Percentiles rank a stretch among this genome's conserved stretches.
Conservation (phyloP, 2,113 vertebrate genomes). For the Tachuris rubrigastra region DNA sequence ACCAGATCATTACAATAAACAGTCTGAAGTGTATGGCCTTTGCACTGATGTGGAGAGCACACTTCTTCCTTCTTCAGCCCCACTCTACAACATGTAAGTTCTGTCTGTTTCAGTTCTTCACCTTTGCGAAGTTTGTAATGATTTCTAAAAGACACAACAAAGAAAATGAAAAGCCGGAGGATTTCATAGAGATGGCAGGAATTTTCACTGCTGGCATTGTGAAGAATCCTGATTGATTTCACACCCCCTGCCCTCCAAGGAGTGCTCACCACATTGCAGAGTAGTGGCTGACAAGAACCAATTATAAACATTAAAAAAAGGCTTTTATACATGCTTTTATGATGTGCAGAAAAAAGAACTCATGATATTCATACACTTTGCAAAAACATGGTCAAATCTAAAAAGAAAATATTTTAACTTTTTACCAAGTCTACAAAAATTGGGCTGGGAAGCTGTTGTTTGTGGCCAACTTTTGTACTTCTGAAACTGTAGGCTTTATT, state of each 20-base stretch:
- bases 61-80: background rate
- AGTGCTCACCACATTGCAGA: rapidly evolving
- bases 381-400: background rate
- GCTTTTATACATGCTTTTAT: background rate
- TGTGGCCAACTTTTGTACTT: background rate
- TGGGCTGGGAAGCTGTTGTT: background rate
- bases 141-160: background rate
- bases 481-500: background rate
- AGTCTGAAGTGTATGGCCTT: background rate
- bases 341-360: background rate
- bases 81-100: background rate
- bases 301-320: background rate
- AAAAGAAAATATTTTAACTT: background rate
- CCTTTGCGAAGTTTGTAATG: background rate
- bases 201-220: background rate
- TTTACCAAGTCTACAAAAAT: background rate
- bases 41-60: background rate
- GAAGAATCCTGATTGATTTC: background rate
- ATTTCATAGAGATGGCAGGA: background rate
- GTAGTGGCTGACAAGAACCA: background rate
- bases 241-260: background rate
- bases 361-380: background rate
- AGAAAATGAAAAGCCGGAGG: background rate
- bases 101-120: background rate
- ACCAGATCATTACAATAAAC: background rate